Percentiles rank a stretch among this genome's conserved stretches.
Conservation (phyloP, 2,888 invertebrate genomes). For the Dione vanillae region DNA sequence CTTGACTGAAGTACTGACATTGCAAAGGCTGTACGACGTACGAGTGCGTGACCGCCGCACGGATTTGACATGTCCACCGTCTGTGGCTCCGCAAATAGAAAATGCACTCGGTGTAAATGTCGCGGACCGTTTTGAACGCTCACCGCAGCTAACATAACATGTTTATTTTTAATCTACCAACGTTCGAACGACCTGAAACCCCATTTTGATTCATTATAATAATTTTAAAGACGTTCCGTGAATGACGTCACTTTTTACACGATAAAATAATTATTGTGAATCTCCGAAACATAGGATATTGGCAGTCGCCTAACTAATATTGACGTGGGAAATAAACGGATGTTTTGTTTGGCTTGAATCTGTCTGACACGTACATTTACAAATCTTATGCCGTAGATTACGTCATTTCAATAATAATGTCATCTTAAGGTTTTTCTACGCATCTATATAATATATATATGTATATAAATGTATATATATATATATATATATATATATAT, state of each 20-base stretch:
- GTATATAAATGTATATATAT: no score
- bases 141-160: conserved; percentile 45
- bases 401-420: background rate
- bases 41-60: conserved; percentile 19
- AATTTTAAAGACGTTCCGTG: conserved; percentile 58
- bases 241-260: conserved; percentile 43
- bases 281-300: background rate
- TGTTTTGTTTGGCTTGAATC: conserved; percentile 9
- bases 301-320: conserved; percentile 13
- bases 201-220: conserved; percentile 66
- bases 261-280: conserved; percentile 3
- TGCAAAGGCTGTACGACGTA: conserved; percentile 21
- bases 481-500: no score
- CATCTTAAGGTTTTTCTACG: background rate
- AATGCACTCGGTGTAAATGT: conserved; percentile 77
- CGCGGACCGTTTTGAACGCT: conserved; percentile 56
- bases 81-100: conserved; percentile 71
- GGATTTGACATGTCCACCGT: conserved; percentile 49
- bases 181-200: conserved; percentile 66
- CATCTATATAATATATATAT: no score
- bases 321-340: conserved; percentile 4
- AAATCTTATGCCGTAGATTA: background rate
- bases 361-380: conserved; percentile 5
- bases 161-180: conserved; percentile 68
- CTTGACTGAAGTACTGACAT: conserved; percentile 1